Percentiles rank a stretch among this genome's conserved stretches.
Evolutionary conservation across 2,113 vertebrate species (phyloP).

Genomic region (Thomomys bottae): DNA sequence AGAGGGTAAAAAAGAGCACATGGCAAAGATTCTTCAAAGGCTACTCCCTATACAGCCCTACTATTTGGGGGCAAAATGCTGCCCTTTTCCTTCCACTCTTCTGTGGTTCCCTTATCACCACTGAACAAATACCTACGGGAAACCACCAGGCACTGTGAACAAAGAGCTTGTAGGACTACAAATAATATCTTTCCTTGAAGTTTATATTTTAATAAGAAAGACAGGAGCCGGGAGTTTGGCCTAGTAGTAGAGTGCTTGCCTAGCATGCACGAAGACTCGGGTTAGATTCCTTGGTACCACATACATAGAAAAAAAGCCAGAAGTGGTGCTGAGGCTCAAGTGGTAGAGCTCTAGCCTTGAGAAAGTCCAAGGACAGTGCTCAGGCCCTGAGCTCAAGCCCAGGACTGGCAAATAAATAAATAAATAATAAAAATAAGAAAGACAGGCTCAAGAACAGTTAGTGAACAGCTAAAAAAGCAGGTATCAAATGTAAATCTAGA

Average conservation of each 20-base stretch:
- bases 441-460: background rate
- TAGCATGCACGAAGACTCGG: too few species aligned
- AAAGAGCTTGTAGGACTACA: background rate
- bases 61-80: background rate
- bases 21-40: background rate
- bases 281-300: too few species aligned
- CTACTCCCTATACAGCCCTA: background rate
- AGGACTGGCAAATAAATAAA: too few species aligned
- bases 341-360: too few species aligned
- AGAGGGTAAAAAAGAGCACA: background rate
- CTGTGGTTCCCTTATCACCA: background rate
- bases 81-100: constrained; percentile 1
- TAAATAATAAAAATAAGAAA: too few species aligned
- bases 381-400: too few species aligned
- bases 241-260: too few species aligned
- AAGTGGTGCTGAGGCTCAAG: too few species aligned
- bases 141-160: background rate
- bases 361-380: too few species aligned
- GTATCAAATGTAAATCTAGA: constrained; percentile 2
- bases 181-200: background rate
- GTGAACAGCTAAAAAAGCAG: background rate
- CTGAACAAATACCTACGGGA: background rate
- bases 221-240: too few species aligned
- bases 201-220: background rate
- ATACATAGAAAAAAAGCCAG: too few species aligned